phyloP scores from a whole-genome alignment of 2,113 vertebrate genomes.

The Cochlearius cochlearius region DNA sequence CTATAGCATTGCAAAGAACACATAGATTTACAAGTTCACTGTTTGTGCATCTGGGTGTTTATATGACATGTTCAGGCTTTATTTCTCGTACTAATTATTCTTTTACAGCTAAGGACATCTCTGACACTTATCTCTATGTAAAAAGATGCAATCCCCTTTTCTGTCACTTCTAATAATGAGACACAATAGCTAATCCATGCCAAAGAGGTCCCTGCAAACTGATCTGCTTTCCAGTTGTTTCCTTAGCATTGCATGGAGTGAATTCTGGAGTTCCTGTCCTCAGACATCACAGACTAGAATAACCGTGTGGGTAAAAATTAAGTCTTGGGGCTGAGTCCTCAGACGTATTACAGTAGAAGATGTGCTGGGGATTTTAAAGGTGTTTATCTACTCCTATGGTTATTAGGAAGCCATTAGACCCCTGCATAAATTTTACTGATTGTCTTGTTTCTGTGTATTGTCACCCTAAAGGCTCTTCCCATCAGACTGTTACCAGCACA shows the following conservation, averaged over 20 bases:
- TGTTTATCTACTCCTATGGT: rapidly evolving
- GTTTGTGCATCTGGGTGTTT: neutral
- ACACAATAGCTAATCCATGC: neutral
- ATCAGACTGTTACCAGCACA: neutral
- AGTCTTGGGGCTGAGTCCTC: neutral
- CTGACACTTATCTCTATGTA: neutral
- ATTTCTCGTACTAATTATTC: neutral
- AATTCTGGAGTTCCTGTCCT: neutral
- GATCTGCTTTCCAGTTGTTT: neutral
- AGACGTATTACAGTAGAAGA: neutral
- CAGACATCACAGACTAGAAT: neutral
- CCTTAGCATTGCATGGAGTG: neutral
- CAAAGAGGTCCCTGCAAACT: neutral
- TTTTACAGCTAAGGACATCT: neutral
- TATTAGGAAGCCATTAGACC: neutral
- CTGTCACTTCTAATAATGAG: neutral
- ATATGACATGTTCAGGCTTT: neutral
- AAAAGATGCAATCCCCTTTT: neutral
- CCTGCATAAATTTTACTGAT: neutral
- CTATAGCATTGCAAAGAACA: neutral
- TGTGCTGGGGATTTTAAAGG: neutral
- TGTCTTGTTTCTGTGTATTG: neutral
- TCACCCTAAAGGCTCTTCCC: neutral
- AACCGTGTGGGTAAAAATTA: neutral
- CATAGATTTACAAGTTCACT: neutral